Conservation (phyloP, 1,140 invertebrate species). For the Caerostris extrusa region DNA sequence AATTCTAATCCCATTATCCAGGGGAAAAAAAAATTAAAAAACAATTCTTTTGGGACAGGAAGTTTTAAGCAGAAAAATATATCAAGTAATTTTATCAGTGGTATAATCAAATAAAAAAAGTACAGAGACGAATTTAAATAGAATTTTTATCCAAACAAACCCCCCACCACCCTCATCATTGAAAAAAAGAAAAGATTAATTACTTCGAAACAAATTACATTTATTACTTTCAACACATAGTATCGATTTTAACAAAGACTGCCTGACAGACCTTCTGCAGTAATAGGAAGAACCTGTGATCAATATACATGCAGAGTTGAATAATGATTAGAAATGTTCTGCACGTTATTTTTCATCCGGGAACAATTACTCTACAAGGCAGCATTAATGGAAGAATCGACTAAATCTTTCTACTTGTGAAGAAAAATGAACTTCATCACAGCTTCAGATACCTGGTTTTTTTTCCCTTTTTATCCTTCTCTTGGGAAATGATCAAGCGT, state of each 20-base stretch:
- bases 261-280: not conserved
- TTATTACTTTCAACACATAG: not conserved
- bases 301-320: slow-evolving; percentile 16
- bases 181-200: not conserved
- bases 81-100: too few species aligned
- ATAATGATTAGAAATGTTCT: slow-evolving; percentile 37
- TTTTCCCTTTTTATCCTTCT: not conserved
- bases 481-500: not conserved
- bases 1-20: too few species aligned
- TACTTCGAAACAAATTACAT: not conserved
- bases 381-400: slow-evolving; percentile 56
- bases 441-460: not conserved
- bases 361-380: slow-evolving; percentile 49
- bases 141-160: not conserved
- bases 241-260: not conserved
- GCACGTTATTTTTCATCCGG: not conserved
- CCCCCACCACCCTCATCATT: not conserved
- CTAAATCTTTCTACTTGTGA: slow-evolving; percentile 16
- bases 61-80: too few species aligned
- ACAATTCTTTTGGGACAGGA: too few species aligned
- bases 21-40: too few species aligned
- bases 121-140: too few species aligned
- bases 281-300: not conserved
- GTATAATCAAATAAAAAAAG: too few species aligned
- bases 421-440: slow-evolving; percentile 42